Evolutionary conservation across 92 coral and sea anemone genomes (phyloP).

Genomic region (Palythoa grandis): DNA sequence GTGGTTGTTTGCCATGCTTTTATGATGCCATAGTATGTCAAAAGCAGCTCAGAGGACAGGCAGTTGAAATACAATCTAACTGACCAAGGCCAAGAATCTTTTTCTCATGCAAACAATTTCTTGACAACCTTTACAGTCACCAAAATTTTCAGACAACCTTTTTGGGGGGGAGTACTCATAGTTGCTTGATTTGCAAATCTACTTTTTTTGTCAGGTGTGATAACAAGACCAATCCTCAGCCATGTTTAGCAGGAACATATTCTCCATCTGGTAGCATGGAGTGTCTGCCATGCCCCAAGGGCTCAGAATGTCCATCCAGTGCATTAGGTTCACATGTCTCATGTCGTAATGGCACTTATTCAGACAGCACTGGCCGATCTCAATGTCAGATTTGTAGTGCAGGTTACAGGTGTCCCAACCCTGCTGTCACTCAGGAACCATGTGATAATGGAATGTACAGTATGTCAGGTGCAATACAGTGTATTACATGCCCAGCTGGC

Average conservation of each 20-base stretch:
- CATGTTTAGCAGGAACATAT: constrained; percentile 51
- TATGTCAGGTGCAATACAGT: constrained; percentile 41
- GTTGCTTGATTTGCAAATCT: too few relatives aligned
- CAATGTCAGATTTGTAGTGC: constrained; percentile 40
- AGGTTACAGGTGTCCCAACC: too few relatives aligned
- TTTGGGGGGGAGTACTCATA: too few relatives aligned
- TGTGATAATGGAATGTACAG: constrained; percentile 81
- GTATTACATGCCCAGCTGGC: too few relatives aligned
- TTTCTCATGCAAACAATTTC: too few relatives aligned
- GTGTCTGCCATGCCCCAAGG: constrained; percentile 76
- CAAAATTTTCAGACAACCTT: too few relatives aligned
- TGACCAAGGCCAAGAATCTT: too few relatives aligned
- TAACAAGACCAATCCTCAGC: constrained; percentile 22
- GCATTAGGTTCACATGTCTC: constrained; percentile 62
- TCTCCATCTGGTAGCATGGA: constrained; percentile 43
- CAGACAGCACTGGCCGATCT: constrained; percentile 56
- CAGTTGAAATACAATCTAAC: too few relatives aligned
- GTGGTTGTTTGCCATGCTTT: too few relatives aligned
- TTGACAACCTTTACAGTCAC: too few relatives aligned
- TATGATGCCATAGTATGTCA: too few relatives aligned
- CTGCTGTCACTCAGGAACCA: constrained; percentile 55
- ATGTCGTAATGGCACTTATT: constrained; percentile 82
- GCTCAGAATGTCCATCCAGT: constrained; percentile 74
- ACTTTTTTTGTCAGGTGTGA: constrained; percentile 50
- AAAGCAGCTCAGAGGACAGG: too few relatives aligned